Conservation (phyloP, 1,140 invertebrate genomes). For the Pseudoatta argentina region DNA sequence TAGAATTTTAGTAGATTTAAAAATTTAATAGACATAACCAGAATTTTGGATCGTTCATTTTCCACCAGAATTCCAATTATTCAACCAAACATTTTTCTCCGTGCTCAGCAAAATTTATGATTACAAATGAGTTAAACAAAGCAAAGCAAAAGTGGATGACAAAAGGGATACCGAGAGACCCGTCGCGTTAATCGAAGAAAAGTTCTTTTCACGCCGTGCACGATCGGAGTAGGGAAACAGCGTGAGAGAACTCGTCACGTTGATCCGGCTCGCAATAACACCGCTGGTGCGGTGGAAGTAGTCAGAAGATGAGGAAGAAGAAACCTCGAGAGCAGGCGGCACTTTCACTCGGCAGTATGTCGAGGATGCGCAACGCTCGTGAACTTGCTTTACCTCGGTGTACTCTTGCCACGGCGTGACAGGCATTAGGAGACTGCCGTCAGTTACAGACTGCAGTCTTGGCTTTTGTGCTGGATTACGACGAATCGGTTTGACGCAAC, state of each 20-base stretch:
- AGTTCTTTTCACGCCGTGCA: not conserved
- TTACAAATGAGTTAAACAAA: not conserved
- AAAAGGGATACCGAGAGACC: not conserved
- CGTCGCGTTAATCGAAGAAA: slow-evolving; percentile 18
- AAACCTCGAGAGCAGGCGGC: slow-evolving; percentile 61
- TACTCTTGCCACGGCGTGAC: slow-evolving; percentile 25
- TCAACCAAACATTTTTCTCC: too few relatives aligned
- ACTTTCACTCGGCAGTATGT: slow-evolving; percentile 79
- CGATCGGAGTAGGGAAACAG: slow-evolving; percentile 51
- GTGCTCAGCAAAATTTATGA: not conserved
- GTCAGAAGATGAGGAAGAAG: slow-evolving; percentile 55
- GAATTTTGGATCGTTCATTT: too few relatives aligned
- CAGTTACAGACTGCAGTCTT: slow-evolving; percentile 12
- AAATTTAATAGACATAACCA: too few relatives aligned
- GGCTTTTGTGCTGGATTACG: slow-evolving; percentile 57
- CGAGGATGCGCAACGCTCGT: slow-evolving; percentile 76
- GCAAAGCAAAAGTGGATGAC: not conserved
- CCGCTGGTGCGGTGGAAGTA: slow-evolving; percentile 15
- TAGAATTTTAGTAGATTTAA: too few relatives aligned
- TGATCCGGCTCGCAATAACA: slow-evolving; percentile 45
- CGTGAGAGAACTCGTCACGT: slow-evolving; percentile 61
- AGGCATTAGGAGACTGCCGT: slow-evolving; percentile 52
- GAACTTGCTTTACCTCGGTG: slow-evolving; percentile 72
- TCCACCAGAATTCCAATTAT: too few relatives aligned
- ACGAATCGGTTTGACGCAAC: slow-evolving; percentile 49